phyloP scores from a whole-genome alignment of 2,888 invertebrate genomes.

The Patella depressa region DNA sequence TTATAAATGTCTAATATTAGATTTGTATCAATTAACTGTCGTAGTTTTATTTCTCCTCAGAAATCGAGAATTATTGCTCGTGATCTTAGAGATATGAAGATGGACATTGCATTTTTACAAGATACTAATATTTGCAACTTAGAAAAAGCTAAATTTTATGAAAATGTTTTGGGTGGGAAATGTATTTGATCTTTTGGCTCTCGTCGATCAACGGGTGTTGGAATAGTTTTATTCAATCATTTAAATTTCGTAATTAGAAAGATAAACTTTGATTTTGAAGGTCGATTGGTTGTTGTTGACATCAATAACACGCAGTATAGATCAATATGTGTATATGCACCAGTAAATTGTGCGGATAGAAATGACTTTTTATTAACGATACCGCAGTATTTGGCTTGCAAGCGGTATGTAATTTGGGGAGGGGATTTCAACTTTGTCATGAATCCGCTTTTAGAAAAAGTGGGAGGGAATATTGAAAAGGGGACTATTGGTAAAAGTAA shows the following conservation, averaged over 20 bases:
- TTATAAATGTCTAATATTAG: neutral
- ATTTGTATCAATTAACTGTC: neutral
- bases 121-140: neutral
- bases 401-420: slow-evolving; percentile 1
- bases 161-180: neutral
- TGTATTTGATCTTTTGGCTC: neutral
- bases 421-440: slow-evolving; percentile 4
- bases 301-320: neutral
- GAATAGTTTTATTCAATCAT: neutral
- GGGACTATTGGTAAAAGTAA: neutral
- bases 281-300: neutral
- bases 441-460: neutral
- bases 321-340: neutral
- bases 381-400: neutral
- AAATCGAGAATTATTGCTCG: slow-evolving; percentile 2
- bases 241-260: slow-evolving; percentile 2
- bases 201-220: neutral
- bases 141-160: neutral
- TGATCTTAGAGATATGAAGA: slow-evolving; percentile 3
- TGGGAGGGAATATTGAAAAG: neutral
- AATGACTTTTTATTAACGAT: neutral
- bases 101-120: slow-evolving; percentile 3
- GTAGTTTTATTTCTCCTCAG: slow-evolving; percentile 1
- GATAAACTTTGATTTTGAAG: neutral
- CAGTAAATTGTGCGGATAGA: neutral